These are phyloP conservation scores for Sylvia borin DNA, from an alignment of 2,797 vertebrate species.

Conservation along the genomic window DNA sequence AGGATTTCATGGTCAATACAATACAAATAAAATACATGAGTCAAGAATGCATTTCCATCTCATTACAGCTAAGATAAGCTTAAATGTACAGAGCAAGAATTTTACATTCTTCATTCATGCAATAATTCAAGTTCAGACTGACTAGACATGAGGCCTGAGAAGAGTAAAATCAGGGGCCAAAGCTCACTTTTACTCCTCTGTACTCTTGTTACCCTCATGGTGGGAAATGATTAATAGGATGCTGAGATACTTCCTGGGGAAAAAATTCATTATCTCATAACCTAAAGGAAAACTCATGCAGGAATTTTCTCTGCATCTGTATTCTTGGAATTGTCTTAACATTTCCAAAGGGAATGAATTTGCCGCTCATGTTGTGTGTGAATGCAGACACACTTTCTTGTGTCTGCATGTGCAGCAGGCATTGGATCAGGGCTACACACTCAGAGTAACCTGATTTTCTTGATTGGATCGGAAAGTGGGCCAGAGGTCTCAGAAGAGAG, in stretches of 20 bases:
- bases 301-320: background rate
- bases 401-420: background rate
- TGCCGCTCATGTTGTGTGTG: rapidly evolving
- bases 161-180: background rate
- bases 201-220: background rate
- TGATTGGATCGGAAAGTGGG: background rate
- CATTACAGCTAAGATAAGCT: background rate
- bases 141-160: background rate
- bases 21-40: background rate
- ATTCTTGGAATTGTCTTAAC: background rate
- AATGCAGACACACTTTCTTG: rapidly evolving
- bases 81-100: background rate
- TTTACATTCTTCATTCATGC: background rate
- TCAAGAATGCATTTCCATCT: slow-evolving; percentile 3
- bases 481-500: background rate
- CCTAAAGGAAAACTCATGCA: background rate
- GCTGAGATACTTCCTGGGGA: background rate
- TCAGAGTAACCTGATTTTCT: background rate
- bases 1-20: background rate
- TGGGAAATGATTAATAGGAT: background rate
- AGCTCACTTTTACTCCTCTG: background rate
- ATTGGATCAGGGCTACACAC: background rate
- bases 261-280: background rate
- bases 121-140: background rate
- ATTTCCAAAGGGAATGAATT: background rate